Evolutionary conservation across 1,140 invertebrate genomes (phyloP).

Genomic region (Macrocentrus cingulum): DNA sequence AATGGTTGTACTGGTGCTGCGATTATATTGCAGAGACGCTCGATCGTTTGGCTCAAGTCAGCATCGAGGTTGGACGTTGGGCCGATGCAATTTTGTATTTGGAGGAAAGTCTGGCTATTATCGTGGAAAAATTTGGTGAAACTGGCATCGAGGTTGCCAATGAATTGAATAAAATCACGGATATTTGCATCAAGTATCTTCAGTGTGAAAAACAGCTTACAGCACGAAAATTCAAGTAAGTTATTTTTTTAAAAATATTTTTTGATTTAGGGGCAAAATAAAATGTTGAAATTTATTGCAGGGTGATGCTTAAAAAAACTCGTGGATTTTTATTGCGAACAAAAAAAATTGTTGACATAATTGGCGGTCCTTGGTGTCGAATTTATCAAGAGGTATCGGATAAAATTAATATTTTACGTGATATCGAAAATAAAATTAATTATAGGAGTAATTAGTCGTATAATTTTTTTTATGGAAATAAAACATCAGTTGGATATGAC

Average conservation of each 20-base stretch:
- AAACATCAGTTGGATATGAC: no score
- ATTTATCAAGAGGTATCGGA: constrained; percentile 39
- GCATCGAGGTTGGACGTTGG: constrained; percentile 52
- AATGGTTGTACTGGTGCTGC: constrained; percentile 58
- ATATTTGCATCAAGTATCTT: constrained; percentile 47
- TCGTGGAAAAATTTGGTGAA: constrained; percentile 60
- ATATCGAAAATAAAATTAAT: background rate
- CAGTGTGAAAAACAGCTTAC: constrained; percentile 33
- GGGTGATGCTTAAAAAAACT: constrained; percentile 39
- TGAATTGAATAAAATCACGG: constrained; percentile 60
- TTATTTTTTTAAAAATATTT: constrained; percentile 21
- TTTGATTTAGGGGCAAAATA: no score
- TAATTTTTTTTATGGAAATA: no score
- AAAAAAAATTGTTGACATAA: constrained; percentile 42
- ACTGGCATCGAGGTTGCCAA: constrained; percentile 62
- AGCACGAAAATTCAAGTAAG: constrained; percentile 43
- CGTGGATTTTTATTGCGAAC: constrained; percentile 36
- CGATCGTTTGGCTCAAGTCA: constrained; percentile 61
- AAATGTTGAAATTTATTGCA: constrained; percentile 37
- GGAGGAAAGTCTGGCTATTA: constrained; percentile 51
- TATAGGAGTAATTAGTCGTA: no score
- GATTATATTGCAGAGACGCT: constrained; percentile 53
- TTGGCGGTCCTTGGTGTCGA: constrained; percentile 47
- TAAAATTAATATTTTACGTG: constrained; percentile 33
- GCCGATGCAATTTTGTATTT: constrained; percentile 54